phyloP scores from a whole-genome alignment of 2,113 vertebrate genomes.

The Aplodontia rufa region DNA sequence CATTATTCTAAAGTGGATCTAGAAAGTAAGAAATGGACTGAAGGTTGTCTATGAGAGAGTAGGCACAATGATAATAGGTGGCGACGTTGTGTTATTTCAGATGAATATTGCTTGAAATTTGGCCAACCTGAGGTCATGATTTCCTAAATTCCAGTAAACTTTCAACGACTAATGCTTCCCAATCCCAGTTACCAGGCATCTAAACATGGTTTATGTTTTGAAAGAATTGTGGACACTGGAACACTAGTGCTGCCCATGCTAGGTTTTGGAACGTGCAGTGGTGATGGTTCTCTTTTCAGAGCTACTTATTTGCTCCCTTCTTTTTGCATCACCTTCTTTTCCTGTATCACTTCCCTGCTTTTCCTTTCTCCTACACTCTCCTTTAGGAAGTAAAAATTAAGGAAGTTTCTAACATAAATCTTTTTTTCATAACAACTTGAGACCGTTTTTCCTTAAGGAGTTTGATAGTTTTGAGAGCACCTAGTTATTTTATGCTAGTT shows the following conservation, averaged over 20 bases:
- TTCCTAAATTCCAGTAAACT: constrained; percentile 9
- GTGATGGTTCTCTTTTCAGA: neutral
- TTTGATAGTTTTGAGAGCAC: constrained; percentile 30
- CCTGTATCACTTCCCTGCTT: neutral
- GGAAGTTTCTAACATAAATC: neutral
- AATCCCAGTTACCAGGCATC: neutral
- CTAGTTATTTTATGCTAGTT: neutral
- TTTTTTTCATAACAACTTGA: neutral
- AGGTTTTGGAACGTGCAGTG: neutral
- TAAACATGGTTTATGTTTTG: neutral
- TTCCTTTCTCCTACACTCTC: neutral
- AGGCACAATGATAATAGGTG: neutral
- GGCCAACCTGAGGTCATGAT: neutral
- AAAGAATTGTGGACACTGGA: neutral
- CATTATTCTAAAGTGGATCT: neutral
- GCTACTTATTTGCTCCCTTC: neutral
- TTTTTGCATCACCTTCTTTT: neutral
- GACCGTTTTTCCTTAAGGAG: neutral
- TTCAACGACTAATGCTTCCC: neutral
- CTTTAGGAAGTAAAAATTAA: constrained; percentile 6
- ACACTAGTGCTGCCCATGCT: neutral
- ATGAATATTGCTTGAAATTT: neutral
- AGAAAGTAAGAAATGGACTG: neutral
- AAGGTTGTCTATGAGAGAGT: neutral
- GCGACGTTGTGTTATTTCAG: neutral